Conservation (phyloP, 1,140 invertebrate genomes). For the Batillaria attramentaria region DNA sequence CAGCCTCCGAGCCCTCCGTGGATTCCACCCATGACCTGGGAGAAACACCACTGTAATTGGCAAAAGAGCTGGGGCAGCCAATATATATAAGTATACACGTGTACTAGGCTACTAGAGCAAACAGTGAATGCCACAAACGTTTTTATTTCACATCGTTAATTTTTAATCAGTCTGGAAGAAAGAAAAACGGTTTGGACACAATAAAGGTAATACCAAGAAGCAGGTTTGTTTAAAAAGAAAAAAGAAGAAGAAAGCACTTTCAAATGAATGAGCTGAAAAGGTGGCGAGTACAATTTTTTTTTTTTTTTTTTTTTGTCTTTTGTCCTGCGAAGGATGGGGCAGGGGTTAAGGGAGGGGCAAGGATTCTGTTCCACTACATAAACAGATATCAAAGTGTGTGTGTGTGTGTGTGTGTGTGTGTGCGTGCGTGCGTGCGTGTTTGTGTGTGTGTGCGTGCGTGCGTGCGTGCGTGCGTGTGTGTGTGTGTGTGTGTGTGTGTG, state of each 20-base stretch:
- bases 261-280: not conserved
- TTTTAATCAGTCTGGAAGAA: no score
- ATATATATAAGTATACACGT: no score
- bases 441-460: not conserved
- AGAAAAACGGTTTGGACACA: not conserved
- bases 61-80: no score
- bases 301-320: not conserved
- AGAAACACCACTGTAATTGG: no score
- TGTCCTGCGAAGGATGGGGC: not conserved
- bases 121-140: no score
- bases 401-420: slow-evolving; percentile 2
- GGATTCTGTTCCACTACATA: not conserved
- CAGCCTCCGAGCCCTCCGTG: no score
- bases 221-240: not conserved
- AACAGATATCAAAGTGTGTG: not conserved
- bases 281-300: not conserved
- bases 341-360: not conserved
- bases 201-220: not conserved
- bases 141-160: no score
- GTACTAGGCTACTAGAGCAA: no score
- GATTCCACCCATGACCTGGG: no score
- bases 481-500: not conserved
- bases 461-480: not conserved
- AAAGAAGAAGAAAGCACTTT: not conserved
- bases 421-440: not conserved